Percentiles rank a stretch among this genome's conserved stretches.
phyloP scores from a whole-genome alignment of 2,888 invertebrate species.

The Ommatoiulus sabulosus region DNA sequence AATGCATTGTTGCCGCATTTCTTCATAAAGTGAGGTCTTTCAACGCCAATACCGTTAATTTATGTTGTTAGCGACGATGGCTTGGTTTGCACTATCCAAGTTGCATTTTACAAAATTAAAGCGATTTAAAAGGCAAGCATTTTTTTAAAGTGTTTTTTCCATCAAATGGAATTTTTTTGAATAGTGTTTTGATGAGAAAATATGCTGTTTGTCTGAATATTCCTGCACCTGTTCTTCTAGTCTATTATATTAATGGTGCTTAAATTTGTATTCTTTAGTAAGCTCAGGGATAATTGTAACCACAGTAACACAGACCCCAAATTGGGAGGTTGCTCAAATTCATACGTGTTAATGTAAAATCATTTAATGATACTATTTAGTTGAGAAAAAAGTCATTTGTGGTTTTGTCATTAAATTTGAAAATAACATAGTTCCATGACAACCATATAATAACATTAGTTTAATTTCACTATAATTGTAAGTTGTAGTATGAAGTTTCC shows the following conservation, averaged over 20 bases:
- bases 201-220: too few species aligned
- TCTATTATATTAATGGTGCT: neutral
- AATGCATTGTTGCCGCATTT: neutral
- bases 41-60: too few species aligned
- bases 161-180: neutral
- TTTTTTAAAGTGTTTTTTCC: too few species aligned
- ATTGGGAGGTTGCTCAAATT: neutral
- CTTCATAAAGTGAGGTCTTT: too few species aligned
- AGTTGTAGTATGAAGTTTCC: neutral
- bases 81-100: neutral
- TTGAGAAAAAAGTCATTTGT: neutral
- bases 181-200: neutral
- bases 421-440: neutral
- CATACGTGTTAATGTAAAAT: neutral
- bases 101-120: neutral
- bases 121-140: neutral
- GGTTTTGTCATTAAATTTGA: neutral
- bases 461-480: neutral
- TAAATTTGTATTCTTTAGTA: neutral
- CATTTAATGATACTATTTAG: neutral
- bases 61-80: too few species aligned
- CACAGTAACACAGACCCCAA: neutral
- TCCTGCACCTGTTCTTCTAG: neutral
- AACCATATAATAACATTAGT: neutral
- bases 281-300: neutral